Conservation (phyloP, 2,797 vertebrate species). For the Champsocephalus gunnari region DNA sequence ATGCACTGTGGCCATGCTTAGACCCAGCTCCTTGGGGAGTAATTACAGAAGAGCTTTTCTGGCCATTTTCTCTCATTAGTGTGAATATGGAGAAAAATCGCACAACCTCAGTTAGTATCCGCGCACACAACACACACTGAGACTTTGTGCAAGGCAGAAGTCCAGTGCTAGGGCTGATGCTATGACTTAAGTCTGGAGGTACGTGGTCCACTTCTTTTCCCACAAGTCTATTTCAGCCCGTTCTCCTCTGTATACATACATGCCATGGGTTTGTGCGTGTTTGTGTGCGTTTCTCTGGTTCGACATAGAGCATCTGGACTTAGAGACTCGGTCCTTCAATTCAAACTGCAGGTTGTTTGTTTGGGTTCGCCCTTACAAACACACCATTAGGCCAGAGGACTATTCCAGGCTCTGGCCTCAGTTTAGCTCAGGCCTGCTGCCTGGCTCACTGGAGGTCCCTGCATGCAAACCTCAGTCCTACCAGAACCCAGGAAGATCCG, state of each 20-base stretch:
- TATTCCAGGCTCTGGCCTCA: slow-evolving; percentile 74
- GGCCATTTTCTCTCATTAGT: slow-evolving; percentile 79
- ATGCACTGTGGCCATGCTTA: slow-evolving; percentile 60
- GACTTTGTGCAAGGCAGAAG: slow-evolving; percentile 36
- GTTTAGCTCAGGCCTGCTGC: slow-evolving; percentile 77
- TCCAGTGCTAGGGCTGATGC: slow-evolving; percentile 51
- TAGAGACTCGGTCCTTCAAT: slow-evolving; percentile 57
- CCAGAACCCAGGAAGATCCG: slow-evolving; percentile 76
- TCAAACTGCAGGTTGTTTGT: slow-evolving; percentile 77
- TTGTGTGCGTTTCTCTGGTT: slow-evolving; percentile 71
- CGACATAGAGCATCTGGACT: slow-evolving; percentile 65
- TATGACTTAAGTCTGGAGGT: slow-evolving; percentile 58
- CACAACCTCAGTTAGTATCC: slow-evolving; percentile 43
- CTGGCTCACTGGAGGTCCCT: slow-evolving; percentile 76
- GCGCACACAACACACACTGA: slow-evolving; percentile 11
- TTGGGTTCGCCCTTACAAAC: slow-evolving; percentile 81
- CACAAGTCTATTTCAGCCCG: slow-evolving; percentile 77
- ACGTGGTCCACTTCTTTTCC: slow-evolving; percentile 54
- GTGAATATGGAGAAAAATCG: slow-evolving; percentile 67
- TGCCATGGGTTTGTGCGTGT: slow-evolving; percentile 41
- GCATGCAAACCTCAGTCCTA: slow-evolving; percentile 78
- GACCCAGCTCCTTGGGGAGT: slow-evolving; percentile 76
- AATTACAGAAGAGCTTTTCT: slow-evolving; percentile 80
- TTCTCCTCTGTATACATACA: slow-evolving; percentile 53
- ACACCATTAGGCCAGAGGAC: slow-evolving; percentile 76